Conservation (phyloP, 1,140 invertebrate genomes). For the Cyclina sinensis region DNA sequence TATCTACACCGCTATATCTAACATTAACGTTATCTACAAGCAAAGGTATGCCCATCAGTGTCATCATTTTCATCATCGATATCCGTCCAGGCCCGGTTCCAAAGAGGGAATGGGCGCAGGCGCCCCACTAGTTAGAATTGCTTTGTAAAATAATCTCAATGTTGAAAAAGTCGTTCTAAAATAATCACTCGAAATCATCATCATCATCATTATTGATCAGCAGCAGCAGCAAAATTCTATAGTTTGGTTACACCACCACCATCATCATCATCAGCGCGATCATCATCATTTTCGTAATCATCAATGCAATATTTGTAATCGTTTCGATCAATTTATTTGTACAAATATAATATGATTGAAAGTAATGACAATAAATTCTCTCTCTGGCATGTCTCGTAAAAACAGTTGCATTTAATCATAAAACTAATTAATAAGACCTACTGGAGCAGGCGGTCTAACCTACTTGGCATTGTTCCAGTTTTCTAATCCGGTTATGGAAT, state of each 20-base stretch:
- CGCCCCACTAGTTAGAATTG: no score
- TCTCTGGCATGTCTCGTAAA: not conserved
- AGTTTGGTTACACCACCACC: no score
- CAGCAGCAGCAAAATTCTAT: no score
- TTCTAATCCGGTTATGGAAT: not conserved
- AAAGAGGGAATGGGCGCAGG: no score
- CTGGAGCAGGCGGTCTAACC: not conserved
- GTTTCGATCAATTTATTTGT: not conserved
- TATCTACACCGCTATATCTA: no score
- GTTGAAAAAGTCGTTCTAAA: no score
- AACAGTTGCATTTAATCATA: not conserved
- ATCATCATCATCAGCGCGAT: constrained; percentile 77
- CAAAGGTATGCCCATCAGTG: no score
- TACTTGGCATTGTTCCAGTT: not conserved
- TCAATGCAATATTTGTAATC: constrained; percentile 77
- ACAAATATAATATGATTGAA: not conserved
- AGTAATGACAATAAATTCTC: not conserved
- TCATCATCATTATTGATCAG: constrained; percentile 21
- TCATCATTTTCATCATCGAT: no score
- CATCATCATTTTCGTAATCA: constrained; percentile 81
- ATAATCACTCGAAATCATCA: no score
- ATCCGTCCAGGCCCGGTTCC: no score
- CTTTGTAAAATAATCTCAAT: no score
- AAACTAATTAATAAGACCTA: not conserved
- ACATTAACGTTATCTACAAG: no score